Evolutionary conservation across 1,140 invertebrate species (phyloP).

Genomic region (Drosophila micromelanica): DNA sequence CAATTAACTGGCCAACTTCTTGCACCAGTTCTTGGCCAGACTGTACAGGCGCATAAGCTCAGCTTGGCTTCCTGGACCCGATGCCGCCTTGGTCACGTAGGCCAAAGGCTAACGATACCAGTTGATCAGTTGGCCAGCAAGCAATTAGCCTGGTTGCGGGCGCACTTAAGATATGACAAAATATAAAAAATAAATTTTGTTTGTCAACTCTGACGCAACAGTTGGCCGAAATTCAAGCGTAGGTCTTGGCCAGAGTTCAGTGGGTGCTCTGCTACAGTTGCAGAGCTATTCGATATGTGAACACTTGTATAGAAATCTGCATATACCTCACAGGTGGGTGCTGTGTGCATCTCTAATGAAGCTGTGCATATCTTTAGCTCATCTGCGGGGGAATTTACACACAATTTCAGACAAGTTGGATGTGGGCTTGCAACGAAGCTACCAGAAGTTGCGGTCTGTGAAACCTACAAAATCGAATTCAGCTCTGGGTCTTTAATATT

Average conservation of each 20-base stretch:
- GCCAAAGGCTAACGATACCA: constrained; percentile 56
- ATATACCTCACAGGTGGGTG: constrained; percentile 1
- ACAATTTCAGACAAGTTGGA: too few relatives aligned
- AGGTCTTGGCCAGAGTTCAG: background rate
- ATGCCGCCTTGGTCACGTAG: constrained; percentile 65
- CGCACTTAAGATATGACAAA: background rate
- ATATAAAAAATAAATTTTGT: background rate
- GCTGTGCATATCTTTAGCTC: constrained; percentile 11
- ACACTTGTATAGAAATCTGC: background rate
- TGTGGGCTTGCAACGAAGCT: too few relatives aligned
- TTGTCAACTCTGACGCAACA: background rate
- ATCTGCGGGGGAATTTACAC: constrained; percentile 2
- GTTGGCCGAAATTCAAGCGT: background rate
- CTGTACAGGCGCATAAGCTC: constrained; percentile 25
- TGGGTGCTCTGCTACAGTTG: background rate
- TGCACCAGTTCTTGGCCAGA: constrained; percentile 36
- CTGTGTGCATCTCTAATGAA: constrained; percentile 10
- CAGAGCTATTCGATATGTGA: background rate
- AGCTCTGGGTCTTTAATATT: too few relatives aligned
- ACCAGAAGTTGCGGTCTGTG: too few relatives aligned
- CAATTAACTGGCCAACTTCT: constrained; percentile 52
- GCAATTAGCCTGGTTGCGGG: background rate
- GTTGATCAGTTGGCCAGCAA: constrained; percentile 29
- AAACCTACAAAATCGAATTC: too few relatives aligned
- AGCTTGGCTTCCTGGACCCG: background rate